Base-by-base conservation (phyloP, 2,113 vertebrate species). In the Eurypyga helias region DNA sequence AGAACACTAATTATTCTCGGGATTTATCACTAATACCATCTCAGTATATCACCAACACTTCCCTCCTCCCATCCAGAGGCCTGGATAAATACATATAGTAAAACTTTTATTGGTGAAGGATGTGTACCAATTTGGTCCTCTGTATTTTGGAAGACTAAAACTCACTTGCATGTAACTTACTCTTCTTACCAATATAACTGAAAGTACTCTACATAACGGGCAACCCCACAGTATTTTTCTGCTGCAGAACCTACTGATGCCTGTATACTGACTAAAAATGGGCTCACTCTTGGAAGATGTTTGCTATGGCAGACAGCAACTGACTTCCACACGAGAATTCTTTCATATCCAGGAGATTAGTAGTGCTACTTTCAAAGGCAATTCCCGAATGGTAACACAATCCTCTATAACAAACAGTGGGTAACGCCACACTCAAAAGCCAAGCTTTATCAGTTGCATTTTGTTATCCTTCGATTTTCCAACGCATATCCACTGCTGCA, bases 291-390 rank as follows among this genome's bases (percentile, higher is more conserved):
- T 38, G 41, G 73, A 80, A 64, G 24, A 28, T 24, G 34, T 9
- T 18, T 12, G 10, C 82, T 90, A 29, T 0, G 2, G 61, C 29
- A 79, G 38, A 52, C 17, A 86, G 49, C 2, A 7, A 19, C 1
- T 23, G 43, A 55, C 45, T 83, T 89, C 51, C 54, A 90, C 12
- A 64, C 43, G 20, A 29, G 18, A 75, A 26, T 15, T 24, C 36
- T 57, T 29, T 17, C 17, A 12, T 21, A 41, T 52, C 20, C 52
- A 89, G 71, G 43, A 89, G n/a, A 89, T 48, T 1, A 13, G 77
- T 16, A 94, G 61, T 33, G 57, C 65, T 72, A 60, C 83, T 92
- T 96, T 81, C 64, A 89, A 88, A 89, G 65, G 45, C 52, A 94
- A 78, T 45, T 92, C 48, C 34, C 81, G 43, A 89, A 70, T 11